phyloP scores from a whole-genome alignment of 2,888 invertebrate genomes.

The Diaprepes abbreviatus region DNA sequence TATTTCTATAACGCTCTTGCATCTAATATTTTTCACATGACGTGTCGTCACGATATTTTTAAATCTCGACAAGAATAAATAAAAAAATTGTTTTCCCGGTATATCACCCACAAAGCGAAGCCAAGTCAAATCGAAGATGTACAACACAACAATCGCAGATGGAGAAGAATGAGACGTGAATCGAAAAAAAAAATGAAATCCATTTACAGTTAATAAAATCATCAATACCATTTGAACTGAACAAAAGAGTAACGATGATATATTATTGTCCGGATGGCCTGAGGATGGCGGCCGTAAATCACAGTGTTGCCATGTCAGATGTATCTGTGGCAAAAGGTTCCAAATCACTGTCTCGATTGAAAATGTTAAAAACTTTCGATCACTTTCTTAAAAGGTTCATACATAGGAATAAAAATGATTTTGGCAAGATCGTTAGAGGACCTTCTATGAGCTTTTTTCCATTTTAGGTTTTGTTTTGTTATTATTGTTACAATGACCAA shows the following conservation, averaged over 20 bases:
- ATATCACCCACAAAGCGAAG: constrained; percentile 28
- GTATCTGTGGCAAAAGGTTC: no score
- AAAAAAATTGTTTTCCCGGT: constrained; percentile 17
- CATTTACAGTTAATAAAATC: constrained; percentile 47
- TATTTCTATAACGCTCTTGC: no score
- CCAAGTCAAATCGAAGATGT: constrained; percentile 28
- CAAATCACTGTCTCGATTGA: no score
- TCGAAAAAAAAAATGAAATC: constrained; percentile 36
- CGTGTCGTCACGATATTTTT: no score
- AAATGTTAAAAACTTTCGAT: no score
- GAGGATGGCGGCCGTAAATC: constrained; percentile 7
- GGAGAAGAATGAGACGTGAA: constrained; percentile 34
- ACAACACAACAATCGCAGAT: constrained; percentile 25
- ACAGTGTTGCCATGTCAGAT: constrained; percentile 27
- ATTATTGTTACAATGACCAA: no score
- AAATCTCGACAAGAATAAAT: neutral
- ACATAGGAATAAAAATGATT: no score
- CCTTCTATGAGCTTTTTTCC: no score
- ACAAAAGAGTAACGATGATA: constrained; percentile 43
- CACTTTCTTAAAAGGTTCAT: no score
- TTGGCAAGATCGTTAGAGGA: no score
- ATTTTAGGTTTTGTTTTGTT: no score
- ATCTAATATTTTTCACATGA: no score
- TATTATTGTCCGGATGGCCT: constrained; percentile 35
- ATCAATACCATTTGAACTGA: constrained; percentile 43